phyloP scores from a whole-genome alignment of 2,888 invertebrate genomes.

The Boloria euphrosyne region DNA sequence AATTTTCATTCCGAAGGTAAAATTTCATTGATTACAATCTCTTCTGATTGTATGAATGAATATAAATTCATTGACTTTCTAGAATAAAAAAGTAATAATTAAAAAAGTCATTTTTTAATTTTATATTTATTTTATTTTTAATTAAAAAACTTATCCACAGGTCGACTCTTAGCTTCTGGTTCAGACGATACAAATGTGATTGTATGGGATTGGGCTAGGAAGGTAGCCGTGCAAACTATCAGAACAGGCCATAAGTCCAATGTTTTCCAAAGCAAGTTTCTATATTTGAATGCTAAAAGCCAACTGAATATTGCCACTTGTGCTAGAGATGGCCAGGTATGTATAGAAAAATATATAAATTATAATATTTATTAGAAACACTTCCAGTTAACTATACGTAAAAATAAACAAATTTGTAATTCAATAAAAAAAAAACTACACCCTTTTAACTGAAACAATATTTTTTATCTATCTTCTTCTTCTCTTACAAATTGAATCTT shows the following conservation, averaged over 20 bases:
- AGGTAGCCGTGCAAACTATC: constrained; percentile 84
- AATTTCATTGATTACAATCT: not conserved
- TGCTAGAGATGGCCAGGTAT: constrained; percentile 94
- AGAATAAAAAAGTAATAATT: too few relatives aligned
- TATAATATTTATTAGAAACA: not conserved
- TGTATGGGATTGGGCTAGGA: constrained; percentile 95
- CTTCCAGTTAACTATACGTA: too few relatives aligned
- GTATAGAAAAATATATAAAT: constrained; percentile 21
- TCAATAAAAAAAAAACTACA: too few relatives aligned
- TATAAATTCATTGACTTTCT: too few relatives aligned
- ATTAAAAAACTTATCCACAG: constrained; percentile 51
- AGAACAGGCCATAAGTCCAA: constrained; percentile 93
- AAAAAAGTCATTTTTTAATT: too few relatives aligned
- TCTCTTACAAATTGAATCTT: too few relatives aligned
- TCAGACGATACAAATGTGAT: constrained; percentile 94
- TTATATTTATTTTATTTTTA: too few relatives aligned
- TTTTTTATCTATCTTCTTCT: too few relatives aligned
- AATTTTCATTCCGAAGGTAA: constrained; percentile 92
- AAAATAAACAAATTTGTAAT: too few relatives aligned
- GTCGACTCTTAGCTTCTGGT: constrained; percentile 91
- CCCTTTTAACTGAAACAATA: too few relatives aligned
- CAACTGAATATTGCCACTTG: constrained; percentile 94
- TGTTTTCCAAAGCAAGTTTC: constrained; percentile 95
- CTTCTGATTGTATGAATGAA: too few relatives aligned
- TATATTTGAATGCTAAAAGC: constrained; percentile 86